Evolutionary conservation across 2,797 vertebrate genomes (phyloP).

Genomic region (Bradypodion ventrale): DNA sequence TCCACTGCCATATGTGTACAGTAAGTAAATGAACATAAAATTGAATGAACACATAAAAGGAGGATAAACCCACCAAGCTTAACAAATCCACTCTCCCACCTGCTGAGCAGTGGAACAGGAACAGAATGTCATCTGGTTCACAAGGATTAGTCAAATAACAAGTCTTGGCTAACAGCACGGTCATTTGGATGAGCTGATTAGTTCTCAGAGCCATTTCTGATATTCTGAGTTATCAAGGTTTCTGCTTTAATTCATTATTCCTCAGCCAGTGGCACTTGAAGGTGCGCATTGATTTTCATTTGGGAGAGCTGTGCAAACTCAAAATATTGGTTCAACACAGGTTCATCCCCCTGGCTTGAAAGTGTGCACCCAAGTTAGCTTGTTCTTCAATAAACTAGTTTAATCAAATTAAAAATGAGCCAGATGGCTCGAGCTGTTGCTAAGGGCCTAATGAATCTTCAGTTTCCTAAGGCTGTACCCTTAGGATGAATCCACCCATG

Average conservation of each 20-base stretch:
- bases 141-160: conserved; percentile 70
- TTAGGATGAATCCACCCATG: no score
- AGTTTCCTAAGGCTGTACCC: not conserved
- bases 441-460: not conserved
- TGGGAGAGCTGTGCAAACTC: conserved; percentile 38
- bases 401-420: not conserved
- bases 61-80: conserved; percentile 65
- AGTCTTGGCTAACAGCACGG: conserved; percentile 51
- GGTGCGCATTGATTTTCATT: conserved; percentile 51
- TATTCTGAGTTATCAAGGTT: conserved; percentile 30
- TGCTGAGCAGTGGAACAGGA: conserved; percentile 64
- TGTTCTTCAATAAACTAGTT: not conserved
- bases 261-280: conserved; percentile 27
- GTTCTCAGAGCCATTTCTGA: conserved; percentile 50
- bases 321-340: no score
- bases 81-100: conserved; percentile 66
- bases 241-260: conserved; percentile 38
- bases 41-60: conserved; percentile 68
- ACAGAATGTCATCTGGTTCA: conserved; percentile 61
- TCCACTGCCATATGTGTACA: conserved; percentile 63
- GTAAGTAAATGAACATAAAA: conserved; percentile 71
- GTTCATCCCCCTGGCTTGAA: conserved; percentile 12
- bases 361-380: conserved; percentile 25
- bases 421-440: not conserved
- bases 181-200: conserved; percentile 55